These are phyloP conservation scores for Campylomormyrus numenius DNA, from an alignment of 2,113 vertebrate genomes.

Conservation along the genomic window DNA sequence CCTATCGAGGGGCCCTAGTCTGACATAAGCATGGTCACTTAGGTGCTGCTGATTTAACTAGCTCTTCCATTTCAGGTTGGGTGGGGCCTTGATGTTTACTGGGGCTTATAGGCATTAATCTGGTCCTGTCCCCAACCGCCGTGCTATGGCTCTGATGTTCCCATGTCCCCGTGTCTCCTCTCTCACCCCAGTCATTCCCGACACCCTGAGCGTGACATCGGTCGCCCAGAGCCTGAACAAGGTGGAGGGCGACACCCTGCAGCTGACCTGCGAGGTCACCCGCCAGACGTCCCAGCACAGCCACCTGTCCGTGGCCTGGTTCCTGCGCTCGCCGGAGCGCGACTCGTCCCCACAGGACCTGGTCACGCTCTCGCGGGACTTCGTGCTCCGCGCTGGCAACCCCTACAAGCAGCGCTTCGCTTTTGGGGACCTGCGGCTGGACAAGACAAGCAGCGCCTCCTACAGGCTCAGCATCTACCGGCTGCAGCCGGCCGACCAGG, in stretches of 20 bases:
- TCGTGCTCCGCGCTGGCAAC: constrained; percentile 72
- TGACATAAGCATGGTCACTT: background rate
- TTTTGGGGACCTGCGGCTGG: constrained; percentile 81
- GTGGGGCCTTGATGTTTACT: background rate
- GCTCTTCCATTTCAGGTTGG: background rate
- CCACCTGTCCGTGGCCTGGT: constrained; percentile 86
- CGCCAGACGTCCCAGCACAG: constrained; percentile 80
- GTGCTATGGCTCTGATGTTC: background rate
- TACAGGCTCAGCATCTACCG: constrained; percentile 86
- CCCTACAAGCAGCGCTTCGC: constrained; percentile 78
- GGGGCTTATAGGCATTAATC: background rate
- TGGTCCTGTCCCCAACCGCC: background rate
- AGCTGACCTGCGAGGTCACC: constrained; percentile 81
- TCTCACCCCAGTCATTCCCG: constrained; percentile 76
- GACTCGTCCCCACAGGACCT: constrained; percentile 66
- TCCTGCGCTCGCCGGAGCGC: constrained; percentile 64
- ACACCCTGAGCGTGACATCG: constrained; percentile 70
- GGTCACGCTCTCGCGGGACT: constrained; percentile 81
- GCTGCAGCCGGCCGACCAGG: constrained; percentile 85
- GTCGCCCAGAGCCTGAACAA: constrained; percentile 77
- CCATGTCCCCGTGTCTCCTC: background rate
- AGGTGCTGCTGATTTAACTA: background rate
- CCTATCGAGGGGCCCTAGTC: background rate
- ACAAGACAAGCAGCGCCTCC: constrained; percentile 77
- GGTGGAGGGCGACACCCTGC: constrained; percentile 81